Percentiles rank a stretch among this genome's conserved stretches.
phyloP scores from a whole-genome alignment of 2,888 invertebrate genomes.

The Eupeodes luniger region DNA sequence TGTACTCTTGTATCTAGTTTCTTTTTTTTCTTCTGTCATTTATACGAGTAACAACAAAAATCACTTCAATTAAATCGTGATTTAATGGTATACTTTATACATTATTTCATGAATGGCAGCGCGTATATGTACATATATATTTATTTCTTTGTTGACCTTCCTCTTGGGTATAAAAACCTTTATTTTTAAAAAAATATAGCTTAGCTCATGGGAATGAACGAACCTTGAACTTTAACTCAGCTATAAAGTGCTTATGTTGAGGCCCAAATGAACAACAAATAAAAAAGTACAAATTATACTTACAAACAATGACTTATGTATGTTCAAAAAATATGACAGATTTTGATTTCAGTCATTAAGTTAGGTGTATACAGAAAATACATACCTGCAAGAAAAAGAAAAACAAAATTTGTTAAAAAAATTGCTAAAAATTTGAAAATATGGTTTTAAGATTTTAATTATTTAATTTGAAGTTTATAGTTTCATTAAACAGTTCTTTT shows the following conservation, averaged over 20 bases:
- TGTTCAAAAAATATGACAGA: background rate
- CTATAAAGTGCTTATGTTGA: background rate
- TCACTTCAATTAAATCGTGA: slow-evolving; percentile 55
- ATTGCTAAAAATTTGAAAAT: background rate
- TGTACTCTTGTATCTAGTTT: slow-evolving; percentile 10
- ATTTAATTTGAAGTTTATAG: too few relatives aligned
- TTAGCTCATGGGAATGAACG: slow-evolving; percentile 38
- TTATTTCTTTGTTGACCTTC: slow-evolving; percentile 34
- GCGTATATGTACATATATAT: background rate
- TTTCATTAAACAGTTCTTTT: too few relatives aligned
- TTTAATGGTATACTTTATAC: slow-evolving; percentile 29
- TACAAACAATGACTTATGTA: background rate
- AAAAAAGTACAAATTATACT: slow-evolving; percentile 11
- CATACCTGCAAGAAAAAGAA: background rate
- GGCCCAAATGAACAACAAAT: background rate
- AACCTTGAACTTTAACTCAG: slow-evolving; percentile 64
- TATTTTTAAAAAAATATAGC: slow-evolving; percentile 14
- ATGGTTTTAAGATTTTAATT: too few relatives aligned
- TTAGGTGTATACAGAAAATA: background rate
- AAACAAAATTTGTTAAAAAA: background rate
- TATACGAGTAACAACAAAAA: slow-evolving; percentile 15
- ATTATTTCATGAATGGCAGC: slow-evolving; percentile 20
- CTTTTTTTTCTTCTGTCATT: background rate
- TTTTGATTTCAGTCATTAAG: background rate
- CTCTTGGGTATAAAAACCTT: slow-evolving; percentile 11